Percentiles rank a stretch among this genome's conserved stretches.
Evolutionary conservation across 92 coral and sea anemone species (phyloP).

Genomic region (Umimayanthus kanabou): DNA sequence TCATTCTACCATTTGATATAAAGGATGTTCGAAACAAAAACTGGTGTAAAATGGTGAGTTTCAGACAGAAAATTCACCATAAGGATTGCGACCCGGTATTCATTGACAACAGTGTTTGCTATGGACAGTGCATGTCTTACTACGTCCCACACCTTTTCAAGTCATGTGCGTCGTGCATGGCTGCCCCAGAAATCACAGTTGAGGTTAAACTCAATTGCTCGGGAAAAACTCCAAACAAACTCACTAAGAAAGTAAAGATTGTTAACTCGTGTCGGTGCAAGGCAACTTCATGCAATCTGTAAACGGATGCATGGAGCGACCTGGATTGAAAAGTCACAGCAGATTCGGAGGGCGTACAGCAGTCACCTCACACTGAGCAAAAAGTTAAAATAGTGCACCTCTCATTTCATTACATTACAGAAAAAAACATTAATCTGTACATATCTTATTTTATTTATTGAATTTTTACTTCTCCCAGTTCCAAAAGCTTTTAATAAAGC

Average conservation of each 20-base stretch:
- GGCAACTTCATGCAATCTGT: constrained; percentile 33
- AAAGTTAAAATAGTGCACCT: background rate
- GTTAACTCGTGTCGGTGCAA: constrained; percentile 65
- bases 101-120: constrained; percentile 66
- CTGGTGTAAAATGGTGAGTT: constrained; percentile 57
- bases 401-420: background rate
- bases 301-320: background rate
- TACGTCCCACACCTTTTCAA: constrained; percentile 63
- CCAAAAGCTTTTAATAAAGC: background rate
- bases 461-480: background rate
- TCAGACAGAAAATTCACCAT: constrained; percentile 65
- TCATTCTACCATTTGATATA: constrained; percentile 12
- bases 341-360: background rate
- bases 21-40: constrained; percentile 22
- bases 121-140: constrained; percentile 79
- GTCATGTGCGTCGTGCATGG: constrained; percentile 69
- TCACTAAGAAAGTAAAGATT: constrained; percentile 63
- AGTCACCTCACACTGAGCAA: background rate
- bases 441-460: constrained; percentile 17
- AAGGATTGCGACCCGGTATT: constrained; percentile 56
- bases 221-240: constrained; percentile 45
- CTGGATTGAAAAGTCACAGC: background rate
- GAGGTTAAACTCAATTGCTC: constrained; percentile 65
- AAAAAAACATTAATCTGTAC: background rate
- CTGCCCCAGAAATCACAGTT: constrained; percentile 25